Percentiles rank a stretch among this genome's conserved stretches.
Conservation (phyloP, 2,888 invertebrate genomes). For the Hemaris fuciformis region DNA sequence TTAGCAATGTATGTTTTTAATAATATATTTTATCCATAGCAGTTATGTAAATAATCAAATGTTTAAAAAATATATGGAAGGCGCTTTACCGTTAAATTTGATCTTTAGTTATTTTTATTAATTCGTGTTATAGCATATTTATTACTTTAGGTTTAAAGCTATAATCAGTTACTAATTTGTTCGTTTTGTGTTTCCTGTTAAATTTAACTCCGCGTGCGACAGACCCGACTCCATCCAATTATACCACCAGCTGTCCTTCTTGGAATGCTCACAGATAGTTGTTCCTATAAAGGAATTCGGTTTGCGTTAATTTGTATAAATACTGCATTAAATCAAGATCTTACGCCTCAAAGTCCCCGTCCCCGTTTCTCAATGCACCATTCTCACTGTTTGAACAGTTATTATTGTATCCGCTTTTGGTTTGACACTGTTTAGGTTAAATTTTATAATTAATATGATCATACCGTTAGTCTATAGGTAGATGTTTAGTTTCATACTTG, state of each 20-base stretch:
- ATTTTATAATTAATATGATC: slow-evolving; percentile 27
- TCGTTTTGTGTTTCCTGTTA: not conserved
- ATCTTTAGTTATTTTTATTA: too few species aligned
- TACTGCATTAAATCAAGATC: slow-evolving; percentile 8
- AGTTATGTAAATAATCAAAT: too few species aligned
- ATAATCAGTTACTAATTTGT: not conserved
- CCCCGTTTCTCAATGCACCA: slow-evolving; percentile 31
- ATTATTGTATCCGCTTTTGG: slow-evolving; percentile 38
- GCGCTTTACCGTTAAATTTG: too few species aligned
- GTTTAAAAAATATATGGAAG: too few species aligned
- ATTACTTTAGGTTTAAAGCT: not conserved
- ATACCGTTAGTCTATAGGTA: slow-evolving; percentile 24
- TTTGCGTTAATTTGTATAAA: slow-evolving; percentile 10
- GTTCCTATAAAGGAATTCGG: not conserved
- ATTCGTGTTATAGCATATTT: not conserved
- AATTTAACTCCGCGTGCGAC: not conserved
- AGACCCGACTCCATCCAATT: not conserved
- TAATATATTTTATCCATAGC: too few species aligned
- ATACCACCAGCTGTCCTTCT: slow-evolving; percentile 3
- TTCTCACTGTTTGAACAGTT: slow-evolving; percentile 37
- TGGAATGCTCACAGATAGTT: slow-evolving; percentile 4
- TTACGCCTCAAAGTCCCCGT: slow-evolving; percentile 6
- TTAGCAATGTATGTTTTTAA: not conserved
- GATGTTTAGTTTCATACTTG: not conserved
- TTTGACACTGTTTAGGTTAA: slow-evolving; percentile 38